Evolutionary conservation across 2,113 vertebrate species (phyloP), one percentile per base, ranked within the genome.

Genomic region (Seriola quinqueradiata): DNA sequence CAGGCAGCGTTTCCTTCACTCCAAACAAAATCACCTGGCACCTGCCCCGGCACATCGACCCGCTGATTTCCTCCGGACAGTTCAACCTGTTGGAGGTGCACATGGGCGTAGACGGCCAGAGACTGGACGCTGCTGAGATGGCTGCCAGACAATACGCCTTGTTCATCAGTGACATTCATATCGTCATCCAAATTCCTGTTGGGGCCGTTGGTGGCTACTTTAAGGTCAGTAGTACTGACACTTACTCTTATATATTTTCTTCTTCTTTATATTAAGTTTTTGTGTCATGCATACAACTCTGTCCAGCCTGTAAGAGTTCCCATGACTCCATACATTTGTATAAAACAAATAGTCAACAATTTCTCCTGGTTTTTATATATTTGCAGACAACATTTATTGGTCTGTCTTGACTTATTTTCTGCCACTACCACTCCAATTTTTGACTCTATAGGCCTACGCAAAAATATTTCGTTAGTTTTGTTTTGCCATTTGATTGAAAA

Each of bases 201-300:
- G 96, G 97, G 42, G 94, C 95, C 23, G 66, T 83, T 6, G 96
- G 96, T 66, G 96, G 97, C 10, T 92, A 90, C 87, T 97, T 93
- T 40, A 97, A 97, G 96, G 96, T 97, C 10, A 14, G 69, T 70
- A 32, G 4, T 11, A 8, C 4, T 16, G 1, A 17, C 3, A 67
- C 1, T 32, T 38, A 36, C 34, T 36, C 34, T 28, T 28, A 28
- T 28, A 28, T 28, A 23, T 38, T 36, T 34, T 50, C 14, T 16
- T 50, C n/a, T 40, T 52, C 36, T 36, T 28, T 28, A 28, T 28
- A 28, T 28, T 28, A 28, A 2, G 28, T 28, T 28, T 28, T 28
- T 28, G 28, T 28, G 28, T 28, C 28, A 28, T 28, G 28, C 28
- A 28, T 28, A 28, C 3, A 28, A 28, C 28, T 28, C 28, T 28